Evolutionary conservation across 1,140 invertebrate species (phyloP), one percentile per base, ranked within the genome.

Genomic region (Piezodorus guildinii): DNA sequence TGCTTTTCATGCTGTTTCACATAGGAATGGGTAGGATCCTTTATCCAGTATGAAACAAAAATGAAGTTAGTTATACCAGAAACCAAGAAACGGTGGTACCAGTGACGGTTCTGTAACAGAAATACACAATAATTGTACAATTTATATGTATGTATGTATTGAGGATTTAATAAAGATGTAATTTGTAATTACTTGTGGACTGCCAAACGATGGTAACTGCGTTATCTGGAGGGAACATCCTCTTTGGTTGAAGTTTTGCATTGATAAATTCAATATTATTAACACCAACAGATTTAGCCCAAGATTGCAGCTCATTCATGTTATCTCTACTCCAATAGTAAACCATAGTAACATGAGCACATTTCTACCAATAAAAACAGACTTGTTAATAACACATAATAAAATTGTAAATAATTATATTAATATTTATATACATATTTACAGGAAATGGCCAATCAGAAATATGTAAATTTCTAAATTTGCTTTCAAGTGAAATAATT

Each of bases 181-280:
- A 16, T 16, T 5, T 16, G 3, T 12, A 46, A n/a, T 52, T 52
- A 52, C 51, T 52, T 52, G 51, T 56, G 23, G 23, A 56, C 21
- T 56, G 52, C 52, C 52, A 56, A 23, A 56, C 19, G 27, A 56
- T 25, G 23, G 52, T 23, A 25, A 56, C 23, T 10, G 52, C 52
- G 23, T 56, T 56, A 23, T 56, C 52, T 23, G 52, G 17, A 15
- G 52, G 52, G 52, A 56, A 56, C 14, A 23, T 56, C 23, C 23
- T 56, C 52, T 23, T 56, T 4, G 17, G 52, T 4, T 56, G 52
- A 23, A 23, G 17, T 25, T 56, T 56, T 9, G 52, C 52, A 56
- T 56, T 56, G 9, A 23, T 56, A 25, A 56, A 56, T 25, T 56
- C 52, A 25, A 56, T 56, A 23, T 56, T 56, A 56, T 56, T 56